Percentiles rank a stretch among this genome's conserved stretches.
These are phyloP conservation scores for Anagyrus pseudococci DNA, from an alignment of 2,888 invertebrate genomes.

Conservation along the genomic window DNA sequence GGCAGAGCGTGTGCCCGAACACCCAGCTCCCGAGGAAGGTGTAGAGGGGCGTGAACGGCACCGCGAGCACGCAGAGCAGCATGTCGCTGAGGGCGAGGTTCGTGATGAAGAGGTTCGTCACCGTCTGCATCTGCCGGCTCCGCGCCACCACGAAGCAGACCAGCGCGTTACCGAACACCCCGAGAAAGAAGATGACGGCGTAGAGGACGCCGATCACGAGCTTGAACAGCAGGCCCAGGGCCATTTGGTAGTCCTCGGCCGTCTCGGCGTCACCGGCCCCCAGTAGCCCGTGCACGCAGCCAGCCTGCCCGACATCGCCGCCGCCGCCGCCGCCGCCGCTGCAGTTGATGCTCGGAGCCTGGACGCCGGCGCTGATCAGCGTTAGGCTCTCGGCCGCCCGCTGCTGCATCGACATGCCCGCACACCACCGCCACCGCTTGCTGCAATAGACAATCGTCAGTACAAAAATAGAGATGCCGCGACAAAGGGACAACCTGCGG, in stretches of 20 bases:
- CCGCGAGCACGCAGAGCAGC: conserved; percentile 88
- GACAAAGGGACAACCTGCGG: no score
- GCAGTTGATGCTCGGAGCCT: no score
- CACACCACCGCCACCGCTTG: no score
- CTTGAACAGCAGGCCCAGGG: conserved; percentile 72
- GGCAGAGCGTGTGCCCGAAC: conserved; percentile 90
- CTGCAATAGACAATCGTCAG: no score
- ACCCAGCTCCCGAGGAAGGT: conserved; percentile 92
- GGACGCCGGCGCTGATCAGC: not conserved
- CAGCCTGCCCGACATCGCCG: no score
- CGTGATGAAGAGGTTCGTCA: conserved; percentile 96
- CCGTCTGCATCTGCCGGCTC: conserved; percentile 96
- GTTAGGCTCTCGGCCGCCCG: no score
- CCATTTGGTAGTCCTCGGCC: no score
- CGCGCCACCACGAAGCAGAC: conserved; percentile 94
- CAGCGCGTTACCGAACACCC: conserved; percentile 86
- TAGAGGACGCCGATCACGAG: conserved; percentile 79
- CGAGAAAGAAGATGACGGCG: conserved; percentile 82
- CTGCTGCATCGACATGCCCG: no score
- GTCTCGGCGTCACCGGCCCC: no score
- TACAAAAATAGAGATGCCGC: no score
- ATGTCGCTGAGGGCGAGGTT: conserved; percentile 96
- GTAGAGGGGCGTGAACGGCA: conserved; percentile 96
- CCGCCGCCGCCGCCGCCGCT: no score
- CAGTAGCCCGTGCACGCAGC: no score